Evolutionary conservation across 2,888 invertebrate species (phyloP).

Genomic region (Coelogynopora nodosa): DNA sequence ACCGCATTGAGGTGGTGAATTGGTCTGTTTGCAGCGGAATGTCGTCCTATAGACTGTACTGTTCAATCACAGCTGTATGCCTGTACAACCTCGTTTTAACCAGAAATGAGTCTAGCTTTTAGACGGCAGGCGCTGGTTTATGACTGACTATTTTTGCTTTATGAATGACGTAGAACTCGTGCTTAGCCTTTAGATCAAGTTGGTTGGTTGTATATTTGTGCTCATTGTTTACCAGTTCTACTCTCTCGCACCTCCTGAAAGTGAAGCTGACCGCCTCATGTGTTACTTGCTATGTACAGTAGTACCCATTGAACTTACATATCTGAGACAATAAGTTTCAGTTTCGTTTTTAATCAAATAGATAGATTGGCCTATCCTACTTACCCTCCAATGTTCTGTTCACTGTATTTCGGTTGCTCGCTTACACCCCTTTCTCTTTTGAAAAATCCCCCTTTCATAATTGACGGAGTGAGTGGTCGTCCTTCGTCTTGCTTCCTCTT

Average conservation of each 20-base stretch:
- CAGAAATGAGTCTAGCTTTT: too few relatives aligned
- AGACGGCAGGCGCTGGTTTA: neutral
- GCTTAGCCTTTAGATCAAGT: neutral
- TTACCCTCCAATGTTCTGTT: too few relatives aligned
- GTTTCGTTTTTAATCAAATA: neutral
- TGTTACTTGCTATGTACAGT: neutral
- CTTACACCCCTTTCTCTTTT: neutral
- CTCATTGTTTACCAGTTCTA: neutral
- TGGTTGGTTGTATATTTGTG: neutral
- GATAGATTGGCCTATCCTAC: too few relatives aligned
- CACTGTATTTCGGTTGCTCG: neutral
- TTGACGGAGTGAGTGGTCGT: neutral
- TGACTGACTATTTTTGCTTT: too few relatives aligned
- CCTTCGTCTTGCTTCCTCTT: neutral
- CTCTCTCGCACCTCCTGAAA: neutral
- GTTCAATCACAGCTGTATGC: neutral
- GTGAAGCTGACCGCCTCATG: neutral
- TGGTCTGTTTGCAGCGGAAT: neutral
- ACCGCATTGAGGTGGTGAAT: neutral
- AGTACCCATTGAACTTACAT: too few relatives aligned
- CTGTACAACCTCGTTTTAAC: neutral
- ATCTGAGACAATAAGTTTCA: neutral
- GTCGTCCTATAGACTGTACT: too few relatives aligned
- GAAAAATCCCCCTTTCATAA: neutral
- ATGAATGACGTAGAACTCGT: neutral